These are phyloP conservation scores for Cenopis cana DNA, from an alignment of 2,888 invertebrate genomes.

Conservation along the genomic window DNA sequence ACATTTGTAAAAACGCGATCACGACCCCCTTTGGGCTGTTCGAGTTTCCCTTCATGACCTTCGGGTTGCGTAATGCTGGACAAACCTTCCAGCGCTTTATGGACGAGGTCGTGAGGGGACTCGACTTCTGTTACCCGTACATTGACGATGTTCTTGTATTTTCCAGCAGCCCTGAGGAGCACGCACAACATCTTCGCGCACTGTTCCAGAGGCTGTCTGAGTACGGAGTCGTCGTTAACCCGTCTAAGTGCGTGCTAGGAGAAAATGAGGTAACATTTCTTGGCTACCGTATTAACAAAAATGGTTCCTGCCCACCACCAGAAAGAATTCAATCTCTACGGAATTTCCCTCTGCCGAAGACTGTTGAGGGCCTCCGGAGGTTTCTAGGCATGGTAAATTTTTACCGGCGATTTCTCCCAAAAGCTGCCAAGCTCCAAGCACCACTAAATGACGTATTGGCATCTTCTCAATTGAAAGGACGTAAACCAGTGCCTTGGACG, in stretches of 20 bases:
- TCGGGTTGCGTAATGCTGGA: conserved; percentile 22
- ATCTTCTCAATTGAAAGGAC: too few species aligned
- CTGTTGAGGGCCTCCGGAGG: too few species aligned
- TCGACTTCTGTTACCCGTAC: conserved; percentile 10
- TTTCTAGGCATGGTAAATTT: too few species aligned
- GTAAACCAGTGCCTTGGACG: too few species aligned
- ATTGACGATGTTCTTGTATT: conserved; percentile 32
- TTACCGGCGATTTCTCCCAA: too few species aligned
- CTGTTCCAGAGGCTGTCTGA: conserved; percentile 51
- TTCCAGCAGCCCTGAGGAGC: conserved; percentile 45
- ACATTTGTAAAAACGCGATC: conserved; percentile 13
- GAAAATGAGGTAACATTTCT: conserved; percentile 49
- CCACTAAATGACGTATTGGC: too few species aligned
- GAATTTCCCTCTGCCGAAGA: too few species aligned
- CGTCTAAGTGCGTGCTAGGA: conserved; percentile 52
- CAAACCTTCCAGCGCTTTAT: conserved; percentile 30
- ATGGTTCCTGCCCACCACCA: conserved; percentile 48
- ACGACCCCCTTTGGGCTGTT: conserved; percentile 12
- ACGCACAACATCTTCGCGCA: conserved; percentile 27
- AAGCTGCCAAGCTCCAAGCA: too few species aligned
- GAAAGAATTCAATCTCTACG: too few species aligned
- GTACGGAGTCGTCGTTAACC: conserved; percentile 51
- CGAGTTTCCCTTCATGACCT: too few species aligned
- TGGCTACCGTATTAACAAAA: conserved; percentile 47
- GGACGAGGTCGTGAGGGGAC: conserved; percentile 11